Evolutionary conservation across 2,797 vertebrate genomes (phyloP), one percentile per base, ranked within the genome.

Genomic region (Chloroceryle amazona): DNA sequence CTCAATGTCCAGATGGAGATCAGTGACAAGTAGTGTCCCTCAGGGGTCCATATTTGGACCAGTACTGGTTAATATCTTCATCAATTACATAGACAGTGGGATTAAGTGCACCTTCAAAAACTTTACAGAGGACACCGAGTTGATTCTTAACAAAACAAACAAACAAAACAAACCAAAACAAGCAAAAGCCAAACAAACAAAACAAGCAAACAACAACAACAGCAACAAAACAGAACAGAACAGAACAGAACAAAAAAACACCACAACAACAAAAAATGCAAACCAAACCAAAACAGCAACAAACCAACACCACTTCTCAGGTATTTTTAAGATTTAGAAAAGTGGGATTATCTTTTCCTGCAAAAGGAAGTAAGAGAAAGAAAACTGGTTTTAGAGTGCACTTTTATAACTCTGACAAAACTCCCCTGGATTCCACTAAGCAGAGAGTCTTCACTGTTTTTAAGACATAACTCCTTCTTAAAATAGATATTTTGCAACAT

Each of bases 11-110:
- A 35, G 13, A 33, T 19, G 29, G 29, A 35, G 9, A 55, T 8
- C 2, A 2, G 74, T 57, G 28, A 74, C 16, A 51, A 62, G 5
- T 8, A 13, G 8, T 29, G 11, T 28, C 31, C 41, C 8, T 21
- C 13, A 57, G n/a, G 33, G 4, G 5, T 35, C 35, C 0, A 1
- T 52, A 23, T 0, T 65, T 9, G 17, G 33, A 25, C 3, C 18
- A 25, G 10, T 17, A 13, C 7, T 49, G 19, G 70, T 75, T 28
- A 26, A 23, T 54, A 54, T 73, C 26, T 49, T 74, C 33, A 73
- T n/a, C 42, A 39, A 4, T 37, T 26, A 29, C 11, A 31, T 2
- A 20, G 18, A 33, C 21, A 61, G 15, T 25, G 19, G 16, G 26
- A 33, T 44, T 0, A 1, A 29, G 16, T 21, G 16, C 26, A 55